These are phyloP conservation scores for Colletes gigas DNA, from an alignment of 1,140 invertebrate genomes.

Conservation along the genomic window DNA sequence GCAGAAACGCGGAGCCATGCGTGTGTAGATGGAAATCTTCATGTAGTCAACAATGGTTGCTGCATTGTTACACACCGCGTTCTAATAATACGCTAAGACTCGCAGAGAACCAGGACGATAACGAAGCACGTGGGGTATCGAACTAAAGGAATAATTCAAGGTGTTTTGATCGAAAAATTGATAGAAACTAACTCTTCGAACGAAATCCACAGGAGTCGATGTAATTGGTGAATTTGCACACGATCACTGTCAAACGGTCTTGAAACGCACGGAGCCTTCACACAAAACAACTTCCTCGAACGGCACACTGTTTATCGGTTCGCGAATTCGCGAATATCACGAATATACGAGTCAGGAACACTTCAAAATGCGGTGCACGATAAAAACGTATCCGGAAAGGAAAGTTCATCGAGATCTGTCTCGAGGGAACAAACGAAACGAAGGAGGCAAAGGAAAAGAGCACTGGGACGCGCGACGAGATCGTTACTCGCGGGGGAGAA, in stretches of 20 bases:
- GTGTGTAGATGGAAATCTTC: constrained; percentile 25
- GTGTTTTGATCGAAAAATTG: background rate
- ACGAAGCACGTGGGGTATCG: constrained; percentile 35
- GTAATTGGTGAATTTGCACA: background rate
- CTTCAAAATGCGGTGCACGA: background rate
- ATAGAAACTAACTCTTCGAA: background rate
- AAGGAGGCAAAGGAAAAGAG: constrained; percentile 7
- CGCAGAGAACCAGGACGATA: constrained; percentile 13
- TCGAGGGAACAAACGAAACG: background rate
- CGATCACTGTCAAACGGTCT: constrained; percentile 62
- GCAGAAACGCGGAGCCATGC: constrained; percentile 25
- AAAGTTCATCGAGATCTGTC: background rate
- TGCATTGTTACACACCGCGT: constrained; percentile 57
- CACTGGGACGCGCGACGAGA: constrained; percentile 32
- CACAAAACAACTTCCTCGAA: constrained; percentile 50
- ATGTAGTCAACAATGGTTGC: constrained; percentile 49
- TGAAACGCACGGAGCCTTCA: constrained; percentile 42
- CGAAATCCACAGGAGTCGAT: background rate
- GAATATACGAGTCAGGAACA: background rate
- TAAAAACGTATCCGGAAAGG: too few relatives aligned
- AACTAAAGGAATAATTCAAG: constrained; percentile 8
- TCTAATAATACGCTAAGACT: constrained; percentile 58
- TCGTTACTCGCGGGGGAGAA: constrained; percentile 65
- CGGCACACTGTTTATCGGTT: constrained; percentile 40
- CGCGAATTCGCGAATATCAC: background rate